phyloP scores from a whole-genome alignment of 2,113 vertebrate species.

The Tinamus guttatus region DNA sequence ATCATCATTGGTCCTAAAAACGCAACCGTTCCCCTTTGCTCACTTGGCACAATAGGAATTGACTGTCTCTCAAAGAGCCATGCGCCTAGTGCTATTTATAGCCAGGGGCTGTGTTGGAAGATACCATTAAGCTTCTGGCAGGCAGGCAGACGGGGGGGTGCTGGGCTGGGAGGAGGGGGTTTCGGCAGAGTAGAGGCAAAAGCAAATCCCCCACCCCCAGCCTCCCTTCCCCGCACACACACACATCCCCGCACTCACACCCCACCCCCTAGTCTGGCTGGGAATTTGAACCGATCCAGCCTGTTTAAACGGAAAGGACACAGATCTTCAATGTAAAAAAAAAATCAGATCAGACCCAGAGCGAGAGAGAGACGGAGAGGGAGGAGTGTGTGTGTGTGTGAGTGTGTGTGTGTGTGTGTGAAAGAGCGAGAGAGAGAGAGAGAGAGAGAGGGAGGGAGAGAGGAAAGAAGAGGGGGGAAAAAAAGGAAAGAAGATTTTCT shows the following conservation, averaged over 20 bases:
- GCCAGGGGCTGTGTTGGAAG: conserved; percentile 77
- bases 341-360: conserved; percentile 84
- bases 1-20: too few species aligned
- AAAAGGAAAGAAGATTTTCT: conserved; percentile 81
- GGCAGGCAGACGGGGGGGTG: conserved; percentile 69
- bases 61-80: conserved; percentile 82
- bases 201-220: conserved; percentile 17
- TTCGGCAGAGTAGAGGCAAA: conserved; percentile 19
- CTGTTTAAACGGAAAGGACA: conserved; percentile 99
- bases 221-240: conserved; percentile 42
- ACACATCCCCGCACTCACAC: conserved; percentile 64
- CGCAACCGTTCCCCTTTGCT: too few species aligned
- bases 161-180: conserved; percentile 55
- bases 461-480: conserved; percentile 76
- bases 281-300: conserved; percentile 88
- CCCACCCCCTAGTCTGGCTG: conserved; percentile 82
- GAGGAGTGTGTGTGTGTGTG: conserved; percentile 74
- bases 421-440: conserved; percentile 70
- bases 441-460: conserved; percentile 74
- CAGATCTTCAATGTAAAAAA: conserved; percentile 95
- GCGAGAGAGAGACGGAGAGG: conserved; percentile 51
- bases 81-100: conserved; percentile 87
- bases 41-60: conserved; percentile 29
- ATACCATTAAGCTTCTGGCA: conserved; percentile 82
- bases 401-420: conserved; percentile 75